Evolutionary conservation across 2,888 invertebrate genomes (phyloP).

Genomic region (Andrena bicolor): DNA sequence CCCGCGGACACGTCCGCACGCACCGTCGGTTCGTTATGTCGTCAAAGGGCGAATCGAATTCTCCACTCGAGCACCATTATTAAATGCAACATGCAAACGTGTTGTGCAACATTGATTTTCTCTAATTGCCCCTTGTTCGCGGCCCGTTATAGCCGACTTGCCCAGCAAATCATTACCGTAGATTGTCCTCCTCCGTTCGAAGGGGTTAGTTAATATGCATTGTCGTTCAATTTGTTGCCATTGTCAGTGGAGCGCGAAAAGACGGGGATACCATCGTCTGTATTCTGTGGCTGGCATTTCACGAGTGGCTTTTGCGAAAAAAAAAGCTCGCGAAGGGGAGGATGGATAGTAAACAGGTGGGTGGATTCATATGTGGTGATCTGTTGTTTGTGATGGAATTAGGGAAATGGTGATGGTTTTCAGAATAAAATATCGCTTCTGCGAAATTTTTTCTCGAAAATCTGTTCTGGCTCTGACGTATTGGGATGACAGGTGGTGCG

Average conservation of each 20-base stretch:
- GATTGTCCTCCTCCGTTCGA: constrained; percentile 47
- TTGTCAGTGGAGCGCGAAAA: constrained; percentile 22
- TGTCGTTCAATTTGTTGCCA: constrained; percentile 58
- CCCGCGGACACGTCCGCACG: background rate
- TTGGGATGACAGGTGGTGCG: no score
- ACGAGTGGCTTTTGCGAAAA: background rate
- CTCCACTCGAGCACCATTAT: constrained; percentile 53
- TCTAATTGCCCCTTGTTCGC: constrained; percentile 66
- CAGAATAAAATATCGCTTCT: no score
- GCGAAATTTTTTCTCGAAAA: no score
- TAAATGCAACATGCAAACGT: constrained; percentile 65
- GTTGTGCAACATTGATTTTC: constrained; percentile 67
- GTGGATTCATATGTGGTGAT: background rate
- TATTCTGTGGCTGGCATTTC: no score
- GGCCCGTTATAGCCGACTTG: constrained; percentile 54
- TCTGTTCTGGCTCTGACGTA: no score
- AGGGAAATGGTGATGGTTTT: no score
- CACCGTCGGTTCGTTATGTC: constrained; percentile 31
- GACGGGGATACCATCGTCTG: background rate
- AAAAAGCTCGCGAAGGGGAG: background rate
- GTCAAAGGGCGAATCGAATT: constrained; percentile 56
- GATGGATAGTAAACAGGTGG: background rate
- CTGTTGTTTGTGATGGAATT: no score
- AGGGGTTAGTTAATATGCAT: constrained; percentile 64
- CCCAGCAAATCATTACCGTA: constrained; percentile 56